A percentile compares a stretch with the other conserved stretches of the same genome.
phyloP scores from a whole-genome alignment of 2,888 invertebrate species.

The Idaea straminata region DNA sequence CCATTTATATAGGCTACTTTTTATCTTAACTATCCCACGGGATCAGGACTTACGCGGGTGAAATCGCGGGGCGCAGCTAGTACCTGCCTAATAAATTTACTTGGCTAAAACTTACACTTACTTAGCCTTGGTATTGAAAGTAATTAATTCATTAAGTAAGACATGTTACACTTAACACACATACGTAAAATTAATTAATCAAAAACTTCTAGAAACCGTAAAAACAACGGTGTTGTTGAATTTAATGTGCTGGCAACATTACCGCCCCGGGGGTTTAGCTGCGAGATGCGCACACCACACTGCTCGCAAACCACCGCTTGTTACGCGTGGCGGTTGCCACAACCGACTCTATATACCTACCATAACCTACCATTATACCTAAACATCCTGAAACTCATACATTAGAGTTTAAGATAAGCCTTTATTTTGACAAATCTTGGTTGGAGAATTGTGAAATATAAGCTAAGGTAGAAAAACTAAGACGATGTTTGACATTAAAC shows the following conservation, averaged over 20 bases:
- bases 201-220: background rate
- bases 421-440: constrained; percentile 2
- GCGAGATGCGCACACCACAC: constrained; percentile 15
- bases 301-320: constrained; percentile 24
- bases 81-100: too few species aligned
- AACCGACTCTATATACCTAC: background rate
- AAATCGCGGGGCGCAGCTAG: too few species aligned
- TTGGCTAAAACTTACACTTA: too few species aligned
- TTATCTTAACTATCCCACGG: too few species aligned
- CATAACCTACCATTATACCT: constrained; percentile 1
- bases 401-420: constrained; percentile 20
- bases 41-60: too few species aligned
- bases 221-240: background rate
- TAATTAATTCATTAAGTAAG: background rate
- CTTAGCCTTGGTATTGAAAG: background rate
- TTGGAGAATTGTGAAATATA: too few species aligned
- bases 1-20: too few species aligned
- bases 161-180: background rate
- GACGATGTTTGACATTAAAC: too few species aligned
- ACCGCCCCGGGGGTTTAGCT: constrained; percentile 23
- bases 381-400: constrained; percentile 13
- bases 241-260: constrained; percentile 18
- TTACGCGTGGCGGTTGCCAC: constrained; percentile 11
- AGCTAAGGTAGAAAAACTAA: too few species aligned
- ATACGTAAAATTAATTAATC: background rate